Conservation (phyloP, 2,888 invertebrate genomes). For the Troglohyphantes excavatus region DNA sequence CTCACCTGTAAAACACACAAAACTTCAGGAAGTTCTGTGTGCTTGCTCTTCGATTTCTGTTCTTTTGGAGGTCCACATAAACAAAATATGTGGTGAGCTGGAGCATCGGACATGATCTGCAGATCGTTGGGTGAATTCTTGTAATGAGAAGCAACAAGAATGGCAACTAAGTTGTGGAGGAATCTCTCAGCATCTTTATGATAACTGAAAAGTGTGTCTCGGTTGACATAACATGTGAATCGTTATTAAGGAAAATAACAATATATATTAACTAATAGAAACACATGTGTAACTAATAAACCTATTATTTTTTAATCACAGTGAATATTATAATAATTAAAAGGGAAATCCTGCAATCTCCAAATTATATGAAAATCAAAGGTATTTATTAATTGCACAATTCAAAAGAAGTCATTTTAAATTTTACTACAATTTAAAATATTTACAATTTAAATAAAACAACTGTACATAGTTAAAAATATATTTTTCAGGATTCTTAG, state of each 20-base stretch:
- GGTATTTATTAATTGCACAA: too few relatives aligned
- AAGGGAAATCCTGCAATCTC: too few relatives aligned
- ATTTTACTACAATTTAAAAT: too few relatives aligned
- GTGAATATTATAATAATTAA: too few relatives aligned
- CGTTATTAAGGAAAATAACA: slow-evolving; percentile 24
- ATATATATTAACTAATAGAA: not conserved
- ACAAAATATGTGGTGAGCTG: slow-evolving; percentile 98
- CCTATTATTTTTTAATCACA: too few relatives aligned
- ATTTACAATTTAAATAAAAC: too few relatives aligned
- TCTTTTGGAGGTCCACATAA: slow-evolving; percentile 91
- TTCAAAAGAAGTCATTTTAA: too few relatives aligned
- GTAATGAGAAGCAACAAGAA: slow-evolving; percentile 99
- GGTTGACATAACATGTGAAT: slow-evolving; percentile 84
- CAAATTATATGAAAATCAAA: too few relatives aligned
- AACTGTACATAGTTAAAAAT: too few relatives aligned
- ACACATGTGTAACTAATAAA: too few relatives aligned
- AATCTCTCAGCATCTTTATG: slow-evolving; percentile 93
- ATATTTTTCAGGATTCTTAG: too few relatives aligned
- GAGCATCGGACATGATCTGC: slow-evolving; percentile 99
- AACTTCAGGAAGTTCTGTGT: slow-evolving; percentile 89
- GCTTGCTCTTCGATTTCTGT: slow-evolving; percentile 85
- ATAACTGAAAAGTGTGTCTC: slow-evolving; percentile 98
- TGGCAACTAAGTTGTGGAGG: slow-evolving; percentile 93
- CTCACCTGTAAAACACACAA: slow-evolving; percentile 93
- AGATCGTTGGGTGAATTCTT: slow-evolving; percentile 99